Conservation (phyloP, 2,797 vertebrate species). For the Siniperca scherzeri region DNA sequence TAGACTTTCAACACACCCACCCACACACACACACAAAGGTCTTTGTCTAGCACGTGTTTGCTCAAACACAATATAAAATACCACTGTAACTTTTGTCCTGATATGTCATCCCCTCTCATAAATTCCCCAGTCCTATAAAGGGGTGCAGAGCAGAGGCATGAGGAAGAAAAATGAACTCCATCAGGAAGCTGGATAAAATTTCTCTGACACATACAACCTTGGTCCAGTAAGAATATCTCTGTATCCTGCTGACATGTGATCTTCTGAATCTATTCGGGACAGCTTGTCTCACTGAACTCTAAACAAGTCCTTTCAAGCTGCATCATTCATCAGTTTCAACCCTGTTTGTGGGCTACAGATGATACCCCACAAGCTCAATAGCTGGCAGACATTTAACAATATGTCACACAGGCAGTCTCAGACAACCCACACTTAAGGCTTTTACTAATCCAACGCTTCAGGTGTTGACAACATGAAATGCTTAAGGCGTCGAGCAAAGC, state of each 20-base stretch:
- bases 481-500: conserved; percentile 53
- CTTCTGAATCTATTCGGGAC: conserved; percentile 86
- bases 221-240: conserved; percentile 86
- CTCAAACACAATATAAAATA: conserved; percentile 47
- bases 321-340: conserved; percentile 87
- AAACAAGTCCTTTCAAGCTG: conserved; percentile 85
- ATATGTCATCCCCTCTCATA: conserved; percentile 69
- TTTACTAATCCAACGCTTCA: conserved; percentile 71
- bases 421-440: conserved; percentile 67
- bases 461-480: conserved; percentile 65
- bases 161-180: conserved; percentile 86
- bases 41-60: conserved; percentile 32
- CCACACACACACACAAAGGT: conserved; percentile 3
- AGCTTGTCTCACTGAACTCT: conserved; percentile 84
- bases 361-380: conserved; percentile 77
- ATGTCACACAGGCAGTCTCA: conserved; percentile 64
- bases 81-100: conserved; percentile 61
- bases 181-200: conserved; percentile 88
- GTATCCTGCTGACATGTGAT: conserved; percentile 88
- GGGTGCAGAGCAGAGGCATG: conserved; percentile 49
- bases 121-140: conserved; percentile 60
- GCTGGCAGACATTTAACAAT: conserved; percentile 77
- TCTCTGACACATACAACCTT: conserved; percentile 88
- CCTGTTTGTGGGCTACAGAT: conserved; percentile 76
- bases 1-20: conserved; percentile 4